phyloP scores from a whole-genome alignment of 2,797 vertebrate species.

The Etheostoma perlongum region DNA sequence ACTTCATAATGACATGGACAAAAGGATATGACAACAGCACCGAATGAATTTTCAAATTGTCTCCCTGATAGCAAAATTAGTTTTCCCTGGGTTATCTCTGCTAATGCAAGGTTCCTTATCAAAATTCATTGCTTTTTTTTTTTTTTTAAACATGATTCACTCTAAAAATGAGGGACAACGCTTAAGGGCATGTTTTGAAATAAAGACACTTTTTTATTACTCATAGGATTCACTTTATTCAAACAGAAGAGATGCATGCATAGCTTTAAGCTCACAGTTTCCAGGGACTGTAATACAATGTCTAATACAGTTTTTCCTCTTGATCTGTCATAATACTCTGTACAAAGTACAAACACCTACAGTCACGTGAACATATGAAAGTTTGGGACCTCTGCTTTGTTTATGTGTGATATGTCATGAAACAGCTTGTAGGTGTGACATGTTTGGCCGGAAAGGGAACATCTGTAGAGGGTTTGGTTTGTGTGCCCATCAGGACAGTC shows the following conservation, averaged over 20 bases:
- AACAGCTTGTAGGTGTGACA: slow-evolving; percentile 16
- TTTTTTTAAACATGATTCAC: slow-evolving; percentile 74
- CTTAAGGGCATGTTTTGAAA: slow-evolving; percentile 76
- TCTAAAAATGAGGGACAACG: slow-evolving; percentile 63
- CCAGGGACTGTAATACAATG: slow-evolving; percentile 31
- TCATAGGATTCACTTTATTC: slow-evolving; percentile 57
- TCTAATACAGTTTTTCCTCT: background rate
- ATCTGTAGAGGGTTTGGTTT: slow-evolving; percentile 25
- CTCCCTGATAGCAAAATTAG: slow-evolving; percentile 78
- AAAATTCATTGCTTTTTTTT: slow-evolving; percentile 75
- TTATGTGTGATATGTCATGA: slow-evolving; percentile 17
- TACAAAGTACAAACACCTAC: background rate
- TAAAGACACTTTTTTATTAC: slow-evolving; percentile 59
- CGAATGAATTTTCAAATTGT: slow-evolving; percentile 78
- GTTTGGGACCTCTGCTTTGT: background rate
- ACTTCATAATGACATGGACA: slow-evolving; percentile 75
- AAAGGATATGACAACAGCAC: slow-evolving; percentile 76
- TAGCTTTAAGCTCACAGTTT: slow-evolving; percentile 27
- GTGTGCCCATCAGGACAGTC: slow-evolving; percentile 36
- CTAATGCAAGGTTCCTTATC: slow-evolving; percentile 76
- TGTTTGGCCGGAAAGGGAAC: slow-evolving; percentile 11
- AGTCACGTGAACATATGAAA: background rate
- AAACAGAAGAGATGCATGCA: slow-evolving; percentile 38
- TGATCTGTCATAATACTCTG: background rate
- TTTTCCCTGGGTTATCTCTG: slow-evolving; percentile 77